Evolutionary conservation across 2,888 invertebrate genomes (phyloP), one percentile per base, ranked within the genome.

Genomic region (Lymantria monacha): DNA sequence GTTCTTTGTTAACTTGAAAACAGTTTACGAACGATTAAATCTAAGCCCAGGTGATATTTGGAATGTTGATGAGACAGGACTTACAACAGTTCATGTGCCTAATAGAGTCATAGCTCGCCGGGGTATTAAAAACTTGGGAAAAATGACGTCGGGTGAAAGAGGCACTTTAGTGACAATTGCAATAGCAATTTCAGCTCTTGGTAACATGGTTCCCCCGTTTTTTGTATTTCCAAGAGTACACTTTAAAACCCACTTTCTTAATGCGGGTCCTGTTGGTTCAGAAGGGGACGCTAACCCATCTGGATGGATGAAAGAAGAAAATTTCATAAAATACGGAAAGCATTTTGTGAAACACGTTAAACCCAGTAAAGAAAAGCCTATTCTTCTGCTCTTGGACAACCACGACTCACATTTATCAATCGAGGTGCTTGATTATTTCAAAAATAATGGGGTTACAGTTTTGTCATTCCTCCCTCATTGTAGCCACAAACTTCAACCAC

Each of bases 51-150:
- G 48, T 36, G 51, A 53, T 51, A 56, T 56, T 15, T 56, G 47
- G 46, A 59, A 59, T 30, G 44, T 56, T n/a, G 56, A 56, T 49
- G 54, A 59, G 33, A 56, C 52, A 11, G 51, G 51, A 8, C n/a
- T 59, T 1, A 59, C 53, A 44, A 59, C 55, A 0, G 55, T 58
- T 1, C 55, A 51, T 9, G 31, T 41, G 1, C 50, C 51, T 47
- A 42, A 42, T 42, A 15, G 37, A 14, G 14, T 36, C 22, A n/a
- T n/a, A 44, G 44, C 44, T 44, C 37, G 44, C 30, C 44, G 36
- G 33, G 37, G 14, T 42, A 36, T 44, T 22, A 42, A 10, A 15
- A 22, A 22, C 15, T 22, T 42, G 15, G 42, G 22, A 22, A 22
- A 15, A 15, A 22, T 42, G 15, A 42, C 42, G 7, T 42, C 42